These are phyloP conservation scores for Drosophila affinis DNA, from an alignment of 2,888 invertebrate genomes.

Conservation along the genomic window DNA sequence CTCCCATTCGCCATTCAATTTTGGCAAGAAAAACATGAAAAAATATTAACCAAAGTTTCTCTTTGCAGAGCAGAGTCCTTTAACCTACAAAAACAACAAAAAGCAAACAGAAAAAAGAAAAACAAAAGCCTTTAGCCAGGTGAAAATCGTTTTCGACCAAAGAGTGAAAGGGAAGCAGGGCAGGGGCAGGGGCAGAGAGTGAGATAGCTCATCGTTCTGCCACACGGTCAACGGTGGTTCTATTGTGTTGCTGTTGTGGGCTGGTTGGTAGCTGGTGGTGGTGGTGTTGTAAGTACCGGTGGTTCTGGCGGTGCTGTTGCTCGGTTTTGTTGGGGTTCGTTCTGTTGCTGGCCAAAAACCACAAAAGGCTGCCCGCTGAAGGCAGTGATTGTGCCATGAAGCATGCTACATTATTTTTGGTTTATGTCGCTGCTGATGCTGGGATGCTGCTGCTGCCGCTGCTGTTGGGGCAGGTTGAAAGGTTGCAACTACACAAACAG, in stretches of 20 bases:
- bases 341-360: constrained; percentile 23
- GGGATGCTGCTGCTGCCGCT: neutral
- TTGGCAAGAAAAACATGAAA: neutral
- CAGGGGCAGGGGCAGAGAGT: neutral
- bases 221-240: constrained; percentile 49
- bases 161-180: neutral
- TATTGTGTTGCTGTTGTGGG: constrained; percentile 39
- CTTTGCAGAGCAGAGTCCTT: neutral
- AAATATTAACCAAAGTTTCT: neutral
- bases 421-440: constrained; percentile 5
- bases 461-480: neutral
- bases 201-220: constrained; percentile 15
- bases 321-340: constrained; percentile 4
- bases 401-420: constrained; percentile 65
- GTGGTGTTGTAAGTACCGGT: neutral
- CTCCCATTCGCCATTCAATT: neutral
- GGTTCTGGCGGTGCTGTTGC: neutral
- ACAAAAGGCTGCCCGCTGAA: constrained; percentile 5
- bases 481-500: neutral
- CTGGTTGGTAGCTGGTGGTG: neutral
- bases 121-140: constrained; percentile 7
- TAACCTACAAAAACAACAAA: neutral
- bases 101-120: neutral
- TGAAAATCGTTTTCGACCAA: constrained; percentile 9
- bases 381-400: constrained; percentile 49